Percentiles rank a stretch among this genome's conserved stretches.
Evolutionary conservation across 2,888 invertebrate species (phyloP).

Genomic region (Pristionchus entomophagus): DNA sequence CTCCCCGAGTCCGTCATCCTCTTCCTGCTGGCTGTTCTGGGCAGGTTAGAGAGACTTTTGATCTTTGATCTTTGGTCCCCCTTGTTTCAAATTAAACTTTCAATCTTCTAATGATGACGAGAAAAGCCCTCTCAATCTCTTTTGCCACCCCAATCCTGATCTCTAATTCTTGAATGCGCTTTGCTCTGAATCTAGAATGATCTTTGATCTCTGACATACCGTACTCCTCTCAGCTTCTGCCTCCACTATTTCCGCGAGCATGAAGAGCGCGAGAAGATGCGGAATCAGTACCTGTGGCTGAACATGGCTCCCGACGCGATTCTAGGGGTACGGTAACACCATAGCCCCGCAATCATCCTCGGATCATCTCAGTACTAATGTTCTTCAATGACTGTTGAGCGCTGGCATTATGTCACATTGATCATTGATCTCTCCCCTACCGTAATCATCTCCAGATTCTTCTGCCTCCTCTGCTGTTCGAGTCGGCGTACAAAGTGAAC

Average conservation of each 20-base stretch:
- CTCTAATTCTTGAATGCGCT: no score
- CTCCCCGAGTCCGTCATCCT: constrained; percentile 34
- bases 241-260: constrained; percentile 4
- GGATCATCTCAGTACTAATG: no score
- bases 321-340: not conserved
- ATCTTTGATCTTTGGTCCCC: not conserved
- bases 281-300: constrained; percentile 15
- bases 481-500: constrained; percentile 78
- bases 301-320: constrained; percentile 32
- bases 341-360: no score
- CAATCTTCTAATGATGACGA: not conserved
- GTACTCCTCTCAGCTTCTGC: not conserved
- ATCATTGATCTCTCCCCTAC: no score
- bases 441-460: constrained; percentile 54
- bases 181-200: no score
- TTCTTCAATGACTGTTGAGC: no score
- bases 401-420: no score
- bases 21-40: not conserved
- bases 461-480: constrained; percentile 78
- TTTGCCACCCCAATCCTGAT: no score
- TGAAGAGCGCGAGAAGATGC: not conserved
- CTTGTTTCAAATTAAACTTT: not conserved
- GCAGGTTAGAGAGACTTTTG: not conserved
- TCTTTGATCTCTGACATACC: no score
- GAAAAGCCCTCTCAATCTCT: no score